Base-by-base conservation (phyloP, 2,888 invertebrate genomes). In the Eristalinus aeneus region DNA sequence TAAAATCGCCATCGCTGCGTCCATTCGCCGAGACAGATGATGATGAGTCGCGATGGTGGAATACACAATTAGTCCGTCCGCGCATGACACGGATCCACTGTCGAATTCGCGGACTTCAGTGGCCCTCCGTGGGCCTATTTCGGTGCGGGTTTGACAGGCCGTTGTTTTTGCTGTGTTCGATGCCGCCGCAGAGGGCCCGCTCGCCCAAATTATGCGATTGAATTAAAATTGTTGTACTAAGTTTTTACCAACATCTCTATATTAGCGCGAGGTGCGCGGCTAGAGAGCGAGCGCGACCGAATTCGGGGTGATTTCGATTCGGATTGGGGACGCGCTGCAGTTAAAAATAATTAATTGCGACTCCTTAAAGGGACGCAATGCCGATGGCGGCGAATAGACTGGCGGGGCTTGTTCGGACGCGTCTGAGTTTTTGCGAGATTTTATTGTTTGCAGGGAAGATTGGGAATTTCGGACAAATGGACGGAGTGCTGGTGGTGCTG, bases 341-440 rank as follows among this genome's bases (percentile, higher is more conserved):
- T 92, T 92, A 92, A 92, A 92, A 92, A 92, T 92, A 92, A 92
- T 92, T 92, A 92, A 92, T 92, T 92, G 92, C 91, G 90, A 90
- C 92, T 89, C 92, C 92, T 91, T 91, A 91, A 91, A 92, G 90
- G 92, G 92, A 89, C 89, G 89, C 90, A 90, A 91, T 88, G 81
- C 78, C 85, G 36, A 76, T 85, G 79, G 75, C 56, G 73, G 77
- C 53, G 67, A 60, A 36, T 58, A 64, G 23, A 53, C 60, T 60
- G 12, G 76, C 34, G 12, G 63, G 22, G n/a, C 12, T 54, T 46
- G 34, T 36, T 61, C 23, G 34, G 73, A 8, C 46, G 63, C 71
- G 56, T 67, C 63, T 56, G 60, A 46, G 58, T 85, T 85, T 85
- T 80, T 85, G 81, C 64, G 23, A 22, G 22, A 54, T 72, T 73